Evolutionary conservation across 2,888 invertebrate genomes (phyloP), one percentile per base, ranked within the genome.

Genomic region (Tetranychus truncatus): DNA sequence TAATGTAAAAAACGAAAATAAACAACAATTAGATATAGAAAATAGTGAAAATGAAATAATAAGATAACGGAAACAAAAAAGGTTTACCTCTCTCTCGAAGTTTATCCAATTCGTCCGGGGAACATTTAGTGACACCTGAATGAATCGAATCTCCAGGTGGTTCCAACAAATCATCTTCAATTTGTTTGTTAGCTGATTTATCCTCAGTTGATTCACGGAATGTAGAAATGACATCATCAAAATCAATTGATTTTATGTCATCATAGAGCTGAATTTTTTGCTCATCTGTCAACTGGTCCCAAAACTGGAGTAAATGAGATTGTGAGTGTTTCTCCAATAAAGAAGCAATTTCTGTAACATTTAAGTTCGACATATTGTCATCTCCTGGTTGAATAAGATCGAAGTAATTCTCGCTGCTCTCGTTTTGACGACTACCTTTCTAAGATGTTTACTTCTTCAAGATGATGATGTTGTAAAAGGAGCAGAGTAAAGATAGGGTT

Each of bases 61-160:
- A 73, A 55, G n/a, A 18, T n/a, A 72, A 72, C 9, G n/a, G n/a
- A n/a, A 1, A 46, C 20, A 45, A 72, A 24, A 18, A 21, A n/a
- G 1, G 44, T 45, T 77, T 45, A 71, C 89, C 95, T 79, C 87
- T 84, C n/a, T 85, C 84, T 80, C 89, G 87, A 81, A 92, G 95
- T 11, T 85, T 83, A 20, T 84, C 82, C 44, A 92, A 83, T 78
- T 88, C 86, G 15, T 89, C 88, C 0, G 84, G 80, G 1, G 85
- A 83, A 11, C 89, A 86, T n/a, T 87, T 84, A 0, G 87, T 86
- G n/a, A 90, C 88, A 0, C 92, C 89, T 74, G 91, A 90, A 79
- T 91, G 89, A 77, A 90, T 88, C 15, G 88, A 86, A n/a, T 88
- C 84, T 0, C 93, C 91, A 74, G 95, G 88, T 0, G 95, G 93